These are phyloP conservation scores for Catharus minimus DNA, from an alignment of 2,113 vertebrate genomes.

Conservation along the genomic window DNA sequence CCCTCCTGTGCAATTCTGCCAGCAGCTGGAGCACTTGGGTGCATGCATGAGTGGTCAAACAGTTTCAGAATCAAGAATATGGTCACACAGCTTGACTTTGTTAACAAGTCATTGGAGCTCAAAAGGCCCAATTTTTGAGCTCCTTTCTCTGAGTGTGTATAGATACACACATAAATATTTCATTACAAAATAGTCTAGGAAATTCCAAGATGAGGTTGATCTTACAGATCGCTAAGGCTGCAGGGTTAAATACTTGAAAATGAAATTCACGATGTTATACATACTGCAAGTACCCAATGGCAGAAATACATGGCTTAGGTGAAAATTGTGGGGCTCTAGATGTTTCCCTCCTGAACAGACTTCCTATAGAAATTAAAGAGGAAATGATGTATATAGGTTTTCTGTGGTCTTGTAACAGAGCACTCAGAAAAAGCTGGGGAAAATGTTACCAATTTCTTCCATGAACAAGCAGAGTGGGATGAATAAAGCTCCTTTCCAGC, in stretches of 20 bases:
- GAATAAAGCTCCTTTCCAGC: neutral
- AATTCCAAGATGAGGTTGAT: neutral
- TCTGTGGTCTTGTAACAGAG: neutral
- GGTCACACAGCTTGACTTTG: neutral
- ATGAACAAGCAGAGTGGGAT: neutral
- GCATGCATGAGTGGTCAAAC: neutral
- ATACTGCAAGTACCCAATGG: neutral
- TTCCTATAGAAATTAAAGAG: neutral
- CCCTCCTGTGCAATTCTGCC: neutral
- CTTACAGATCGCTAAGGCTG: neutral
- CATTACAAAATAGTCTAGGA: neutral
- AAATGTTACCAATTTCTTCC: neutral
- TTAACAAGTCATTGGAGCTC: neutral
- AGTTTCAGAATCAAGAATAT: neutral
- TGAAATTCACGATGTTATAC: neutral
- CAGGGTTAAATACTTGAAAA: neutral
- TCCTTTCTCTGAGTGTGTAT: neutral
- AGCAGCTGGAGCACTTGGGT: neutral
- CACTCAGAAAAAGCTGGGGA: neutral
- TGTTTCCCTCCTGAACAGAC: neutral
- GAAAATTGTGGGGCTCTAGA: neutral
- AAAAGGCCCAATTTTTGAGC: neutral
- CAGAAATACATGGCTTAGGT: neutral
- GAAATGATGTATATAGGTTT: neutral
- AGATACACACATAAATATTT: neutral